These are phyloP conservation scores for Astyanax mexicanus DNA, from an alignment of 2,797 vertebrate genomes.

Conservation along the genomic window DNA sequence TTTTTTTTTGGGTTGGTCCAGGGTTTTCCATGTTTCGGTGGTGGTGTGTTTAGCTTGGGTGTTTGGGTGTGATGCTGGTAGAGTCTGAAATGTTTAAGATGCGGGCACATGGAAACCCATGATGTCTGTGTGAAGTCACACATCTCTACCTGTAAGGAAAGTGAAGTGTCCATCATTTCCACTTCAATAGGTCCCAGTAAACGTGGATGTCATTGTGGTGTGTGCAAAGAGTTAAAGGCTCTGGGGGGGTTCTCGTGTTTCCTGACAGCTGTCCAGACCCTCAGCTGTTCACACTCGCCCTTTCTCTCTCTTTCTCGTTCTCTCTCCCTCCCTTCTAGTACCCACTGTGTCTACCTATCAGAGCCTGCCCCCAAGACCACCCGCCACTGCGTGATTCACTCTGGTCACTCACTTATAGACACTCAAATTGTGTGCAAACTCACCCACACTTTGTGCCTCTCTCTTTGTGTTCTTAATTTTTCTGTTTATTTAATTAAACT, in stretches of 20 bases:
- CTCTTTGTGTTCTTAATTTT: no score
- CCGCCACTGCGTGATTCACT: not conserved
- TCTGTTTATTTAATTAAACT: no score
- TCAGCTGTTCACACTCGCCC: conserved; percentile 49
- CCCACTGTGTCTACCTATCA: conserved; percentile 21
- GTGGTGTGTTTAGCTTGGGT: not conserved
- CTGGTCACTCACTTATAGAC: not conserved
- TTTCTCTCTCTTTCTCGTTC: conserved; percentile 1
- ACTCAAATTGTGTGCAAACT: not conserved
- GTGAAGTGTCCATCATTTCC: not conserved
- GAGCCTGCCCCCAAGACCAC: not conserved
- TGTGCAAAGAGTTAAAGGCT: conserved; percentile 39
- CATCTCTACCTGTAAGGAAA: not conserved
- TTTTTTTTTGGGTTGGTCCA: no score
- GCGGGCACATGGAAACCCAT: no score
- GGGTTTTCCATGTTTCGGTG: not conserved
- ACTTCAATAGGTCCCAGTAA: not conserved
- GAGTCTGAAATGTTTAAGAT: no score
- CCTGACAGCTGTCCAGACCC: conserved; percentile 47
- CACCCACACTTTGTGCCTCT: not conserved
- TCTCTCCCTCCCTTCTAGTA: not conserved
- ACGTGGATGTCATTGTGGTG: not conserved
- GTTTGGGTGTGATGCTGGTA: not conserved
- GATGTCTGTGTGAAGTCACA: not conserved
- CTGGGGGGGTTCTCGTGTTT: conserved; percentile 26